Evolutionary conservation across 2,797 vertebrate species (phyloP).

Genomic region (Thamnophis elegans): DNA sequence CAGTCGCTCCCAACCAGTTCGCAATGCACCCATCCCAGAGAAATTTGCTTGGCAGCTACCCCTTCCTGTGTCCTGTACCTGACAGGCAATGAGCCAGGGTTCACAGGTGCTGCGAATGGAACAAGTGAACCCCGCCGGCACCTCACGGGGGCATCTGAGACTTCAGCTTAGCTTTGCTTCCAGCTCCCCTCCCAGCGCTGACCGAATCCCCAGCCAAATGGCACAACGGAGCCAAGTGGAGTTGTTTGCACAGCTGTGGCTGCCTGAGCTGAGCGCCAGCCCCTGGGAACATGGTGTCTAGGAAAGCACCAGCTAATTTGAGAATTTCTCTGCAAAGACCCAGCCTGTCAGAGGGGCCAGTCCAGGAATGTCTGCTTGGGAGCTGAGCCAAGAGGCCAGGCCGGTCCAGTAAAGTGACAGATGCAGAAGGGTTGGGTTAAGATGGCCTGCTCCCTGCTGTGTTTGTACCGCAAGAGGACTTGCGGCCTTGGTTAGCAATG

Average conservation of each 20-base stretch:
- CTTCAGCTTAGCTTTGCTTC: not conserved
- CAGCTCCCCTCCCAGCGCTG: not conserved
- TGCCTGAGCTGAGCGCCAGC: not conserved
- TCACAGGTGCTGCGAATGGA: not conserved
- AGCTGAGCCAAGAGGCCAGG: not conserved
- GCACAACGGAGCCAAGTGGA: accelerated
- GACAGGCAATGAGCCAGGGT: not conserved
- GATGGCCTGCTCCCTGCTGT: accelerated
- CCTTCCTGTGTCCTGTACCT: not conserved
- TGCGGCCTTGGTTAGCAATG: not conserved
- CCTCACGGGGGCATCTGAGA: not conserved
- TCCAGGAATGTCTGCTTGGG: conserved; percentile 21
- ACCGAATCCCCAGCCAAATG: not conserved
- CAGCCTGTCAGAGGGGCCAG: not conserved
- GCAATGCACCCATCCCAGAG: not conserved
- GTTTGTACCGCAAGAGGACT: not conserved
- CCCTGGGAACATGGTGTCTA: not conserved
- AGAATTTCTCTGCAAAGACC: accelerated
- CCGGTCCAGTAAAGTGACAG: not conserved
- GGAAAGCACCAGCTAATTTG: not conserved
- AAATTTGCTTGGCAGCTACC: not conserved
- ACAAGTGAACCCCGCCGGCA: not conserved
- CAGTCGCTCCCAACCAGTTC: not conserved
- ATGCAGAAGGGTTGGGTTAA: not conserved
- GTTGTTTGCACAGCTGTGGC: conserved; percentile 50